Conservation (phyloP, 2,888 invertebrate genomes). For the Pseudeuparius sepicola region DNA sequence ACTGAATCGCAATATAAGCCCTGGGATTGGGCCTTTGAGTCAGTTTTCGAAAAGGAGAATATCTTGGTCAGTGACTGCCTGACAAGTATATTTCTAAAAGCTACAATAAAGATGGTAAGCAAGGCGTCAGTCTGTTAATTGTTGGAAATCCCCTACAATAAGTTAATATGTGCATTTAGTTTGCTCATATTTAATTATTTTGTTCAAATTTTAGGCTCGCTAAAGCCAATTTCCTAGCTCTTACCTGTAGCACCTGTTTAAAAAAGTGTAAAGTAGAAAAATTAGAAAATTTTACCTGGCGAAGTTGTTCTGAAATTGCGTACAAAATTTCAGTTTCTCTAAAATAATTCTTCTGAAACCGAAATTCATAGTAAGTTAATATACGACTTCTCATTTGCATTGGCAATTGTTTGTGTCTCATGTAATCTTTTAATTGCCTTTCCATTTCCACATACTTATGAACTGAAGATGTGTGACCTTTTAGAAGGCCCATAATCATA, state of each 20-base stretch:
- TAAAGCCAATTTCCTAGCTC: too few species aligned
- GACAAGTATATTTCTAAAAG: too few species aligned
- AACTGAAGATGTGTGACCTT: slow-evolving; percentile 37
- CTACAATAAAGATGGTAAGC: too few species aligned
- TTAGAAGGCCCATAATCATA: slow-evolving; percentile 35
- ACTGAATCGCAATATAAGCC: too few species aligned
- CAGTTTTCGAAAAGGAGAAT: slow-evolving; percentile 1
- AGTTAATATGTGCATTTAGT: too few species aligned
- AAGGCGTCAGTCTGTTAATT: too few species aligned
- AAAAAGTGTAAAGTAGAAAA: neutral
- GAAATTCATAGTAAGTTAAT: slow-evolving; percentile 47
- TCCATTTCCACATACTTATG: slow-evolving; percentile 45
- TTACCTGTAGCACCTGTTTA: too few species aligned
- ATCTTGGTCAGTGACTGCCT: too few species aligned
- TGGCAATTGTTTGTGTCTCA: slow-evolving; percentile 48
- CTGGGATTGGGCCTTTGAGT: too few species aligned
- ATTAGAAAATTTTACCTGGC: slow-evolving; percentile 29
- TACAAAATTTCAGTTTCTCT: slow-evolving; percentile 45
- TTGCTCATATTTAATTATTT: too few species aligned
- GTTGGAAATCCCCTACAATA: too few species aligned
- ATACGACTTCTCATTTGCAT: slow-evolving; percentile 44
- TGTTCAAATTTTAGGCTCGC: too few species aligned
- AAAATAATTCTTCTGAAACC: slow-evolving; percentile 48
- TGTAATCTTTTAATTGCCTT: slow-evolving; percentile 47
- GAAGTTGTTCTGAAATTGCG: slow-evolving; percentile 44